These are phyloP conservation scores for Nerophis lumbriciformis DNA, from an alignment of 2,113 vertebrate species.

Conservation along the genomic window DNA sequence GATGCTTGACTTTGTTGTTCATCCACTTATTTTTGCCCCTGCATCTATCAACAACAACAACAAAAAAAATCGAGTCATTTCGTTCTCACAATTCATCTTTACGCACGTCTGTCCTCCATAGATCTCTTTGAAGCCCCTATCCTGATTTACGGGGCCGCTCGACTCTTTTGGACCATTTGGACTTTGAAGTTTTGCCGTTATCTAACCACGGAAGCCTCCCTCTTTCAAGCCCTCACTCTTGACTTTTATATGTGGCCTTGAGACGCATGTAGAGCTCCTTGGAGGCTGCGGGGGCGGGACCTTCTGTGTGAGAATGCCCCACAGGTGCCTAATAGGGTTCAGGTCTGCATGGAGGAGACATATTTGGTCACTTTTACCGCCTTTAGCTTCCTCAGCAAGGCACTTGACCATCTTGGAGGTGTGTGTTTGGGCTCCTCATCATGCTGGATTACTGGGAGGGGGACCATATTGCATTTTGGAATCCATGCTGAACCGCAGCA, in stretches of 20 bases:
- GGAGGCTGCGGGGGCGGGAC: constrained; percentile 40
- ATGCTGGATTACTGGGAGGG: no score
- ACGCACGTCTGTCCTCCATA: constrained; percentile 28
- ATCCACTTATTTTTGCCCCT: constrained; percentile 34
- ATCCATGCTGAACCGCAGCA: no score
- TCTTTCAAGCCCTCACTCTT: constrained; percentile 34
- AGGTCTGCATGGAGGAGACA: no score
- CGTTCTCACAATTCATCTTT: constrained; percentile 25
- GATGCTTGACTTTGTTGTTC: constrained; percentile 27
- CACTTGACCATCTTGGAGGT: no score
- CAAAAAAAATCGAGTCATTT: constrained; percentile 21
- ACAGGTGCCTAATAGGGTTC: no score
- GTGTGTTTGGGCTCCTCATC: no score
- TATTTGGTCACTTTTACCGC: no score
- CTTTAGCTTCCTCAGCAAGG: no score
- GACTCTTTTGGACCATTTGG: constrained; percentile 46
- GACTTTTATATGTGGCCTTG: constrained; percentile 43
- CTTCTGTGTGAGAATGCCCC: neutral
- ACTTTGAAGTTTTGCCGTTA: constrained; percentile 53
- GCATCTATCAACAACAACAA: neutral
- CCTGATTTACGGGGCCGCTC: constrained; percentile 55
- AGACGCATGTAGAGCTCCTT: constrained; percentile 46
- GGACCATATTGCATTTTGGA: no score
- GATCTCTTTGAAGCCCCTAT: constrained; percentile 57
- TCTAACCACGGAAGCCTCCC: constrained; percentile 40